phyloP scores from a whole-genome alignment of 2,888 invertebrate genomes.

The Orthonevra nobilis region DNA sequence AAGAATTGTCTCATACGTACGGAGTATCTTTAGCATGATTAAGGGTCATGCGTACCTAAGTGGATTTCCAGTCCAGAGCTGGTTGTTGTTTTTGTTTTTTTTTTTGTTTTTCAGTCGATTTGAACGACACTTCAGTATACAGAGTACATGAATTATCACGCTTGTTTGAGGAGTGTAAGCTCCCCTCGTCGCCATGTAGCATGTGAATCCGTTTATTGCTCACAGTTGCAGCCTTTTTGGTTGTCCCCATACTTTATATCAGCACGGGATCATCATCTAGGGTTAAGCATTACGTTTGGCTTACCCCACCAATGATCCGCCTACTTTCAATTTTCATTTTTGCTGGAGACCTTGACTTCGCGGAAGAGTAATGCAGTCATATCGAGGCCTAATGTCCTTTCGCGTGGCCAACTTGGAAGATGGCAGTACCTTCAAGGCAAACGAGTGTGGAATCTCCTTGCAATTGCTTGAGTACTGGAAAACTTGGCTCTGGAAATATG shows the following conservation, averaged over 20 bases:
- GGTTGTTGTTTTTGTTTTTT: no score
- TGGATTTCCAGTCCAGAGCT: neutral
- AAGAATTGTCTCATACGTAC: neutral
- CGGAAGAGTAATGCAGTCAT: slow-evolving; percentile 1
- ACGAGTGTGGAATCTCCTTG: neutral
- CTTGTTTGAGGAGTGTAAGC: no score
- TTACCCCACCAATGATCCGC: slow-evolving; percentile 13
- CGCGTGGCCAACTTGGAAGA: no score
- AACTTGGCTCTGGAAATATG: neutral
- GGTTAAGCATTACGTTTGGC: neutral
- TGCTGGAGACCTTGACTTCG: slow-evolving; percentile 45
- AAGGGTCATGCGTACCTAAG: neutral
- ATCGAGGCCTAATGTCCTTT: no score
- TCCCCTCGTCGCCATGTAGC: neutral
- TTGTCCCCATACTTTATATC: no score
- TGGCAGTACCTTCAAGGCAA: neutral
- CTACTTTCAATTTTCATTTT: slow-evolving; percentile 52
- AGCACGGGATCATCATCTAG: neutral
- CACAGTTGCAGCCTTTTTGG: no score
- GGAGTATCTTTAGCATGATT: no score
- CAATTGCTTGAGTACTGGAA: neutral
- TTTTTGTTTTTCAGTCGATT: no score
- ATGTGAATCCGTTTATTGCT: slow-evolving; percentile 2
- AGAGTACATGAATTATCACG: slow-evolving; percentile 20
- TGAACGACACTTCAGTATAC: slow-evolving; percentile 24